Evolutionary conservation across 2,113 vertebrate species (phyloP).

Genomic region (Spilogale gracilis): DNA sequence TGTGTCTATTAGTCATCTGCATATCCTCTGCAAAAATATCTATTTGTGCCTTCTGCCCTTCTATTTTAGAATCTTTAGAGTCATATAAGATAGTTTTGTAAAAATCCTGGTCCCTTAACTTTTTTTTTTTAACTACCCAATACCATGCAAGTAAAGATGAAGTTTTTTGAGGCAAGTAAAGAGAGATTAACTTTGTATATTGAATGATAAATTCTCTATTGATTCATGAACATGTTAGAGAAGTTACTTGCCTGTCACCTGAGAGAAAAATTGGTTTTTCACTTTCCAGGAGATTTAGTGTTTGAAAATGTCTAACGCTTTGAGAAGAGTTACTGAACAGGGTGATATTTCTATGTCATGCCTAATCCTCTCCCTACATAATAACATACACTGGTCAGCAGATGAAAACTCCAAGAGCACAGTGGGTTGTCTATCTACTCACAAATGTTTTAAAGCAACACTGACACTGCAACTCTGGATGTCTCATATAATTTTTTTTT

Average conservation of each 20-base stretch:
- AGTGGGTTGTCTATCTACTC: background rate
- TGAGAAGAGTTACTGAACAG: conserved; percentile 44
- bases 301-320: conserved; percentile 36
- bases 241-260: conserved; percentile 56
- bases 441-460: background rate
- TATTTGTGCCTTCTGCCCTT: background rate
- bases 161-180: background rate
- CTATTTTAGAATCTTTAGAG: background rate
- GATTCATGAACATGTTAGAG: background rate
- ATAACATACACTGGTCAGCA: background rate
- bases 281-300: conserved; percentile 32
- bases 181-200: background rate
- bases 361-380: conserved; percentile 13
- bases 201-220: background rate
- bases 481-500: background rate
- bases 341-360: conserved; percentile 39
- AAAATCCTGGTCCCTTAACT: background rate
- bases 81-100: background rate
- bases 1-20: background rate
- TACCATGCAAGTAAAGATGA: background rate
- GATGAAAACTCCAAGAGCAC: background rate
- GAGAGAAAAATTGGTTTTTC: conserved; percentile 46
- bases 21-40: background rate
- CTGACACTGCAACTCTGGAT: background rate
- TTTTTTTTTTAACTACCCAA: background rate